Evolutionary conservation across 2,113 vertebrate species (phyloP).

Genomic region (Malurus elegans): DNA sequence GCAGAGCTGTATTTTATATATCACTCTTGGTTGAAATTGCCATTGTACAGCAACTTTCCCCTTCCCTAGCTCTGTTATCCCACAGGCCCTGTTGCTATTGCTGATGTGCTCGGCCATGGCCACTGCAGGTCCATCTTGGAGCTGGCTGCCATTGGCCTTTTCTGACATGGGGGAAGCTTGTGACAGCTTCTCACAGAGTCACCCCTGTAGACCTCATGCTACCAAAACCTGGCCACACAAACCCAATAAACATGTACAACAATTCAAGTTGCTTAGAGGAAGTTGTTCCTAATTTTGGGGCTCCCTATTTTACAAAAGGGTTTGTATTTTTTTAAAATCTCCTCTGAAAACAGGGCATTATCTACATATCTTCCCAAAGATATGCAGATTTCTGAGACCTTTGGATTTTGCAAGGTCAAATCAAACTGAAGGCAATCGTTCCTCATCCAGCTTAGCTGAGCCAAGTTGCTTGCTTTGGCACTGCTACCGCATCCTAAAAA

Average conservation of each 20-base stretch:
- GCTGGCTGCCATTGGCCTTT: not conserved
- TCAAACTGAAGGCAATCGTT: slow-evolving; percentile 58
- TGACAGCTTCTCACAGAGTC: not conserved
- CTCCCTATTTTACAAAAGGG: not conserved
- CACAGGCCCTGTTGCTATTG: too few species aligned
- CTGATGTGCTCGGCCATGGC: not conserved
- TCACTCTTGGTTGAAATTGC: not conserved
- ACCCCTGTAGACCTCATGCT: not conserved
- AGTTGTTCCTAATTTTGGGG: not conserved
- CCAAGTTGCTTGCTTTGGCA: slow-evolving; percentile 65
- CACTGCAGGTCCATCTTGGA: not conserved
- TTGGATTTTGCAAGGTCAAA: slow-evolving; percentile 68
- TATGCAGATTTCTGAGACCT: slow-evolving; percentile 14
- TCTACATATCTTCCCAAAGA: not conserved
- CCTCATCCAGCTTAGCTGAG: slow-evolving; percentile 53
- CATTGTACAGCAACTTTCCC: not conserved
- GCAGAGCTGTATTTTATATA: not conserved
- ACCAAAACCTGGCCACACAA: not conserved
- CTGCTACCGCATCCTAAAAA: slow-evolving; percentile 54
- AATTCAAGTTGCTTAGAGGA: not conserved
- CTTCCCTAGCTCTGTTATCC: not conserved
- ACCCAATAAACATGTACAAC: not conserved
- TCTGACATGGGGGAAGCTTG: not conserved
- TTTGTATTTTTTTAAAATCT: not conserved
- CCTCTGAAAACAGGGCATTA: not conserved